phyloP scores from a whole-genome alignment of 1,140 invertebrate species.

The Hylyphantes graminicola region DNA sequence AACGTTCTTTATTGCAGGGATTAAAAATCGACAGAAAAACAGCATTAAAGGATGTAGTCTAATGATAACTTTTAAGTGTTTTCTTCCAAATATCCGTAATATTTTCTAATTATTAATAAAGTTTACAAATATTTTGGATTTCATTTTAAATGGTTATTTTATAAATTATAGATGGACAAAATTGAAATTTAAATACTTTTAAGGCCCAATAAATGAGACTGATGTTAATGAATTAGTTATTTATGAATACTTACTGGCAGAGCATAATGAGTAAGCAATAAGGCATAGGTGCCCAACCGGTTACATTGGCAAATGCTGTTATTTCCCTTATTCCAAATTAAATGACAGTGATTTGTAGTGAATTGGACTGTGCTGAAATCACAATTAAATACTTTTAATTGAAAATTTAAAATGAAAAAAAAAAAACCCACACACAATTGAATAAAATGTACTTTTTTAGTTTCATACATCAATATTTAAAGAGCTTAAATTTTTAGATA shows the following conservation, averaged over 20 bases:
- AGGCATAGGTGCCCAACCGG: slow-evolving; percentile 55
- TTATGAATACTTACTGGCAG: slow-evolving; percentile 28
- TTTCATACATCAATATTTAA: no score
- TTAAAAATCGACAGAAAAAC: no score
- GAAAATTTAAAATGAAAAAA: not conserved
- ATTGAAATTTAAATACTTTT: no score
- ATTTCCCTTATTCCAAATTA: slow-evolving; percentile 39
- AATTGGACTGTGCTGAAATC: slow-evolving; percentile 42
- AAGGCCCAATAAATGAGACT: no score
- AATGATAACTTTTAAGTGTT: no score
- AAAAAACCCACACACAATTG: not conserved
- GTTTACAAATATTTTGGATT: no score
- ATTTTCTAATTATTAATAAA: no score
- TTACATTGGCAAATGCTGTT: slow-evolving; percentile 60
- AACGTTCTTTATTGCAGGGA: no score
- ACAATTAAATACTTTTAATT: not conserved
- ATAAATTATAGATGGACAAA: no score
- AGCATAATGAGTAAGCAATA: slow-evolving; percentile 52
- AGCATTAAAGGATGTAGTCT: no score
- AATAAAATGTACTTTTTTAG: not conserved
- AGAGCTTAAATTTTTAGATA: not conserved
- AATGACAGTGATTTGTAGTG: slow-evolving; percentile 41
- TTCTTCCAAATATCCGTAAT: no score
- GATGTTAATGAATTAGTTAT: not conserved
- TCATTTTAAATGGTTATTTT: no score